Percentiles rank a stretch among this genome's conserved stretches.
Evolutionary conservation across 2,797 vertebrate species (phyloP).

Genomic region (Danio tinwini): DNA sequence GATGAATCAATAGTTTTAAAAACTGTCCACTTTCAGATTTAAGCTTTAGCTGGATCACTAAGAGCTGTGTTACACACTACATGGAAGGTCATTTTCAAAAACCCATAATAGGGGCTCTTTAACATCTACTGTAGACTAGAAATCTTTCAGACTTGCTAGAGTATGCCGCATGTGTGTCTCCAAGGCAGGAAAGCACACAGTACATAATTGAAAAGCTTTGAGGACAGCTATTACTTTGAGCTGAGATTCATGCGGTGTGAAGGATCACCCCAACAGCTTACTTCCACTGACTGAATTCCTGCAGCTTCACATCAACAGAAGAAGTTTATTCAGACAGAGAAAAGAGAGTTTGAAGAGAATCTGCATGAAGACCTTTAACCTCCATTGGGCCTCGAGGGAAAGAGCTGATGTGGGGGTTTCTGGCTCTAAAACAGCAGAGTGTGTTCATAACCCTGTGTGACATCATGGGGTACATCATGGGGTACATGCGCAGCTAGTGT

Average conservation of each 20-base stretch:
- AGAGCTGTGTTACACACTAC: too few species aligned
- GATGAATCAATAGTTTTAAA: too few species aligned
- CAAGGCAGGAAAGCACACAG: not conserved
- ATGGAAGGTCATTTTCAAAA: too few species aligned
- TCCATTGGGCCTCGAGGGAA: not conserved
- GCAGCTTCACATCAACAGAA: not conserved
- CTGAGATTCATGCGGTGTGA: slow-evolving; percentile 5
- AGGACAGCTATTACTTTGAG: not conserved
- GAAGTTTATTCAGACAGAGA: not conserved
- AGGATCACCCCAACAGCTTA: not conserved
- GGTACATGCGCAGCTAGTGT: too few species aligned
- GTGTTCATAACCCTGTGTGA: slow-evolving; percentile 35
- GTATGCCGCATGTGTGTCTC: not conserved
- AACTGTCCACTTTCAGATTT: too few species aligned
- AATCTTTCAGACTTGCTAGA: not conserved
- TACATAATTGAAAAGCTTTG: slow-evolving; percentile 6
- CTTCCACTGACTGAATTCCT: not conserved
- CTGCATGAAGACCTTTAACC: not conserved
- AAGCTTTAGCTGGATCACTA: too few species aligned
- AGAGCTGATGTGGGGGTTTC: slow-evolving; percentile 10
- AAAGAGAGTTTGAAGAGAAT: not conserved
- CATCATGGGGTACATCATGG: slow-evolving; percentile 62
- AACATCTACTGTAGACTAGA: too few species aligned
- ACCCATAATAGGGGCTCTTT: too few species aligned
- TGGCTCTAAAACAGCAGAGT: not conserved